Evolutionary conservation across 2,888 invertebrate genomes (phyloP).

Genomic region (Tenthredo notha): DNA sequence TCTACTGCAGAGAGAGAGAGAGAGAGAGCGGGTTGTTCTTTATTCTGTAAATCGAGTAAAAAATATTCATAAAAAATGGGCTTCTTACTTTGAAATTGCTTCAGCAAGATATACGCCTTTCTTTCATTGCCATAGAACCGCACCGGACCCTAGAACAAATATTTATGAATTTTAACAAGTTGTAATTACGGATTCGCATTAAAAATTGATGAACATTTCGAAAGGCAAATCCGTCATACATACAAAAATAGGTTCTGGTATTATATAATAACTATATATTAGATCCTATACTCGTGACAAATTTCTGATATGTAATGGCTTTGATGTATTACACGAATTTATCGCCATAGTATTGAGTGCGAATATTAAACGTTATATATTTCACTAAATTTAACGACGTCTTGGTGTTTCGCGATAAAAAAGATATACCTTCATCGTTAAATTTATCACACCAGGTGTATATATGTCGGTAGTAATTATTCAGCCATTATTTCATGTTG

Average conservation of each 20-base stretch:
- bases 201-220: neutral
- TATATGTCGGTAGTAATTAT: neutral
- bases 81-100: conserved; percentile 91
- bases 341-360: neutral
- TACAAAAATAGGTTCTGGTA: neutral
- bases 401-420: neutral
- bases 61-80: neutral
- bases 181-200: neutral
- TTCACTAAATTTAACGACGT: neutral
- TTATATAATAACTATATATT: too few relatives aligned
- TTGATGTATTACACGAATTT: too few relatives aligned
- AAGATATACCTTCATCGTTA: neutral
- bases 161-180: neutral
- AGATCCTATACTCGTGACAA: neutral
- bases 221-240: neutral
- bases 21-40: too few relatives aligned
- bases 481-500: neutral
- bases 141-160: conserved; percentile 87
- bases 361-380: neutral
- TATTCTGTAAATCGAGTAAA: neutral
- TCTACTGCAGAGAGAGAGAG: neutral
- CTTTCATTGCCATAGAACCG: conserved; percentile 97
- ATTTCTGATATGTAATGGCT: too few relatives aligned
- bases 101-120: conserved; percentile 95
- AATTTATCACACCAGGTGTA: neutral